phyloP scores from a whole-genome alignment of 2,113 vertebrate genomes.

The Genyomyrus donnyi region DNA sequence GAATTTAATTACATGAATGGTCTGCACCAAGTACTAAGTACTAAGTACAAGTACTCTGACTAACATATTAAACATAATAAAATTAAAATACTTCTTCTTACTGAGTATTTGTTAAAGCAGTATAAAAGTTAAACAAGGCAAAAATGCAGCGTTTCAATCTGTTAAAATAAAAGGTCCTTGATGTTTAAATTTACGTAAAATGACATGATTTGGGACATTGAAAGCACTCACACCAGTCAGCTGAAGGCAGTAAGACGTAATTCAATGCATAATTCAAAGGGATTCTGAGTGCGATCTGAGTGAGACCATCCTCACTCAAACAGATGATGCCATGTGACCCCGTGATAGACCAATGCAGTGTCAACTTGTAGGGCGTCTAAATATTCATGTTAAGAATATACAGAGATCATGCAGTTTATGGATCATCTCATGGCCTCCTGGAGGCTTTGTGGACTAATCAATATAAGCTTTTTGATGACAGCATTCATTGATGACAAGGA shows the following conservation, averaged over 20 bases:
- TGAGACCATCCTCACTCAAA: neutral
- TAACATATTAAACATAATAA: too few species aligned
- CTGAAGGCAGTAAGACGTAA: neutral
- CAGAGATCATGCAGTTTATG: neutral
- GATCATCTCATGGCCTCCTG: neutral
- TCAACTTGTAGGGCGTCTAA: neutral
- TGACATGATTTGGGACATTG: neutral
- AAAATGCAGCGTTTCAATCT: neutral
- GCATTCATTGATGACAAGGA: neutral
- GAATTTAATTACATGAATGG: too few species aligned
- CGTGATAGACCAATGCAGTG: neutral
- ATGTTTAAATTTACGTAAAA: neutral
- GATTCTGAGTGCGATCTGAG: neutral
- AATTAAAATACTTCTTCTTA: too few species aligned
- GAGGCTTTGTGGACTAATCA: neutral
- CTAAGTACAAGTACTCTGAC: too few species aligned
- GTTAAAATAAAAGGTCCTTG: neutral
- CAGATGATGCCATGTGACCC: neutral
- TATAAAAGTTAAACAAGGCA: neutral
- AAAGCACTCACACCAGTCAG: neutral
- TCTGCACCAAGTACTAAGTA: too few species aligned
- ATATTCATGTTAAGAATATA: neutral
- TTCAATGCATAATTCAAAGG: neutral
- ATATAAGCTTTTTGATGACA: neutral
- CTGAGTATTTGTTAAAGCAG: neutral